Evolutionary conservation across 2,888 invertebrate species (phyloP), one percentile per base, ranked within the genome.

Genomic region (Leucania comma): DNA sequence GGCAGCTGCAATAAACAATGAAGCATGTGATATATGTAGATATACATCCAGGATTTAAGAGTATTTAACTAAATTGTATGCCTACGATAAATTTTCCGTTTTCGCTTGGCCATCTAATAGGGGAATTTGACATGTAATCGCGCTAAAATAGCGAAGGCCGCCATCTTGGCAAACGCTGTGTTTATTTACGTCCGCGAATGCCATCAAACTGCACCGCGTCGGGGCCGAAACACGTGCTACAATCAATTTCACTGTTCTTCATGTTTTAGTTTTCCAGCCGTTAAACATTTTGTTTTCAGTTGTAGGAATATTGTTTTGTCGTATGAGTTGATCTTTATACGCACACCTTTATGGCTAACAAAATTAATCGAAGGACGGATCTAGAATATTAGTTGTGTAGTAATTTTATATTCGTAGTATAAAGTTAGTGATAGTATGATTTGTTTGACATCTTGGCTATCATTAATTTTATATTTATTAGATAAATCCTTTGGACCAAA

Each of bases 131-230:
- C 91, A 88, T 85, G 87, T 89, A 90, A 90, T 89, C 87, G 86
- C 86, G 90, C 90, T 92, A 92, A 94, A 95, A 94, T 94, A 95
- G 92, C 92, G 95, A 96, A 95, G 96, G 96, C 91, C 95, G 91
- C 90, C 93, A 92, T 94, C 91, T 95, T 96, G 95, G 95, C 96
- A 95, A 84, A 89, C 72, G 87, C 88, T 90, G 88, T 95, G 94
- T 95, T 95, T 96, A 95, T 96, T 96, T 96, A 95, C 94, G 95
- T 92, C 91, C 90, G 88, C 88, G 91, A 92, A 93, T 94, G 94
- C 94, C 92, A 92, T 91, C 91, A 93, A 93, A 93, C 91, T 94
- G 94, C 94, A 94, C 88, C 87, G 88, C 86, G 86, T 87, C 90
- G 90, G 90, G 90, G 92, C 86, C 90, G 85, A 68, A 86, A 88